Base-by-base conservation (phyloP, 2,113 vertebrate genomes). In the Cryptomyrus ogoouensis region DNA sequence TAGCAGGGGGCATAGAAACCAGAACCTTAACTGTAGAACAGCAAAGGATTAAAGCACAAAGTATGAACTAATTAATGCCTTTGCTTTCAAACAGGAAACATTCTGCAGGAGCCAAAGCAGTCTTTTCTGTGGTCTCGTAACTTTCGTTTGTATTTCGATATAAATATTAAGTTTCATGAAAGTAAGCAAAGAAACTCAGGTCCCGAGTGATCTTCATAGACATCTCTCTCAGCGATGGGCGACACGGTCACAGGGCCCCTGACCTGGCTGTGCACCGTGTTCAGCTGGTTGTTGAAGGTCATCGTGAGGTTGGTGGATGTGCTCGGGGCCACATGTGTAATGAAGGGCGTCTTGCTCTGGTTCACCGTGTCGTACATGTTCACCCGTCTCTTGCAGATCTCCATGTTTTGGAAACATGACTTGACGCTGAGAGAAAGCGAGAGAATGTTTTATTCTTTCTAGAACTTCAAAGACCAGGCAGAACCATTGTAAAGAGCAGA, bases 321-420 rank as follows among this genome's bases (percentile, higher is more conserved):
- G 96, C 97, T 99, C 90, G 98, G 98, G 95, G 98, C 98, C 94
- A 99, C 97, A 0, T 99, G 98, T 46, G 98, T 97, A 95, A 99
- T 99, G 94, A 99, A 99, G 66, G 98, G 98, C 0, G 98, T 99
- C 95, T 99, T 99, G 97, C 98, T 99, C 97, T 99, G 98, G 96
- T 98, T 99, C 95, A 99, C 98, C 0, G 98, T 97, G 94, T 99
- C 98, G 42, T 99, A 99, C 97, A 99, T 97, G 92, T 98, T 99
- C 93, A 99, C 97, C 58, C 98, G 97, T 0, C 98, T 96, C 94
- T 99, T 99, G 91, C 98, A 99, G 91, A 99, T 99, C 96, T 99
- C 98, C 98, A 99, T 99, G 95, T 99, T 99, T 95, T 99, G 98
- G 96, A 99, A 99, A 95, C 98, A 99, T 49, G 98, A 99, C 94